Conservation (phyloP, 2,888 invertebrate species). For the Sicus ferrugineus region DNA sequence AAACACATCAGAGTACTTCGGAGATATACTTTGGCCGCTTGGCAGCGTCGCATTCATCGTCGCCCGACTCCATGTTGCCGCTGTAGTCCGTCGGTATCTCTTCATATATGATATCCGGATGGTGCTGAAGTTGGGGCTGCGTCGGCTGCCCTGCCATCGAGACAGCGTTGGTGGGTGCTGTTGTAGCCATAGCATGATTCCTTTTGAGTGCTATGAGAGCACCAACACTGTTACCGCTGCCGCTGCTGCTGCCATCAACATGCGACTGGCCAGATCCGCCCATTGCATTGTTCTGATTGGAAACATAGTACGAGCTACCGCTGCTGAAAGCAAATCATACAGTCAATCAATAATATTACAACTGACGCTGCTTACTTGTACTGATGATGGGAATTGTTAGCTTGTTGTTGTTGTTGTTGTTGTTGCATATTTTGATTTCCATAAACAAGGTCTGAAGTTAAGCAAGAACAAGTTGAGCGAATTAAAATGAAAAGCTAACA, state of each 20-base stretch:
- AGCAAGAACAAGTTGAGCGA: conserved; percentile 12
- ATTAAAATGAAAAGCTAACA: conserved; percentile 3
- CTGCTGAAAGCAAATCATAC: conserved; percentile 43
- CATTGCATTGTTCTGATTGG: conserved; percentile 55
- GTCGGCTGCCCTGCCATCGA: conserved; percentile 45
- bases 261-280: conserved; percentile 37
- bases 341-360: neutral
- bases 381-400: conserved; percentile 60
- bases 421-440: conserved; percentile 58
- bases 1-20: conserved; percentile 59
- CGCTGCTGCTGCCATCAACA: conserved; percentile 36
- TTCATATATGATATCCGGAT: conserved; percentile 59
- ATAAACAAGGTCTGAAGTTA: conserved; percentile 58
- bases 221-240: conserved; percentile 49
- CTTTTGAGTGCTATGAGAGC: conserved; percentile 60
- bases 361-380: conserved; percentile 53
- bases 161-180: conserved; percentile 47
- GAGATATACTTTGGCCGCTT: conserved; percentile 62
- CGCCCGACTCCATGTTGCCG: conserved; percentile 57
- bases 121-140: conserved; percentile 47
- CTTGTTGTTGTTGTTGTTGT: conserved; percentile 52
- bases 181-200: conserved; percentile 58
- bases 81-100: conserved; percentile 62
- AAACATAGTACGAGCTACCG: conserved; percentile 59
- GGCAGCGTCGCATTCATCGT: conserved; percentile 59